Base-by-base conservation (phyloP, 2,113 vertebrate genomes). In the Tenebrosternarchus preto region DNA sequence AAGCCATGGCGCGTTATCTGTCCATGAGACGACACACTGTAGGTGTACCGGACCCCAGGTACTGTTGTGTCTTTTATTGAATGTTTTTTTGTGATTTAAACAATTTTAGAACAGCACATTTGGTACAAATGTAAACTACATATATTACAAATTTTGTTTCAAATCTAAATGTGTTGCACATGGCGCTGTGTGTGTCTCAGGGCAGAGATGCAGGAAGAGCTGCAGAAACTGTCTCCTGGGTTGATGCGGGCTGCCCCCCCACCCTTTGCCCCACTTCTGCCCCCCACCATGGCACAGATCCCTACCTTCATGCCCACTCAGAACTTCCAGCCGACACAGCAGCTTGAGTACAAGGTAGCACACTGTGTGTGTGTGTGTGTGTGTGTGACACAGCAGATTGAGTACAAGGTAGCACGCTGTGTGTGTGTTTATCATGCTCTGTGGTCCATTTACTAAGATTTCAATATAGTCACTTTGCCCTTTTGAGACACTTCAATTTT, bases 1-100 rank as follows among this genome's bases (percentile, higher is more conserved):
- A 99, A 87, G 98, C 98, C 1, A 92, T 99, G 95, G 97, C 97
- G 22, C 95, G 98, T 4, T 99, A 99, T 84, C 94, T 99, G 25
- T 98, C 97, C 0, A 99, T 99, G 98, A 93, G 98, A 84, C 94
- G 98, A 76, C 97, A 99, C 93, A 99, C 98, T 0, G 98, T 99
- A 31, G 98, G 98, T 2, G 98, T 99, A 6, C 96, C 98, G 31
- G 98, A 98, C 90, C 97, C 97, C 73, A 95, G 97, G 98, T 93
- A 85, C 53, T 15, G 46, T n/a, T n/a, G n/a, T n/a, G 1, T 39
- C 11, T 39, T 0, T 61, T 22, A 17, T 29, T 12, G 60, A 7
- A 8, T 36, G 9, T 6, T 9, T 46, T 46, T 9, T 46, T 46
- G 39, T 46, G 39, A 11, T 9, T 46, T 46, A 36, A 36, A 6